These are phyloP conservation scores for Phrynosoma blainvillii DNA, from an alignment of 2,113 vertebrate species.

Conservation along the genomic window DNA sequence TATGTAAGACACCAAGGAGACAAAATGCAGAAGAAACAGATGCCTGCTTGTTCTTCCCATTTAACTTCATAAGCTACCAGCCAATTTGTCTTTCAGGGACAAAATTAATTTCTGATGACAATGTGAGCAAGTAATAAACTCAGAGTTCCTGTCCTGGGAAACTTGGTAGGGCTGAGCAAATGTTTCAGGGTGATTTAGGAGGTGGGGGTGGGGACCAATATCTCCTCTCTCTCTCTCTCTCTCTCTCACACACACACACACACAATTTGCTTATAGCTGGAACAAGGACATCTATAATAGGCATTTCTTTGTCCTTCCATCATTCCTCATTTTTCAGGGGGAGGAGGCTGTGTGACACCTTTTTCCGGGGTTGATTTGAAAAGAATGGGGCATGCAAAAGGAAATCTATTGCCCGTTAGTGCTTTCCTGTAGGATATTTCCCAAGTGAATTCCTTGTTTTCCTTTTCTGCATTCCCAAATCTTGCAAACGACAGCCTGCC, in stretches of 20 bases:
- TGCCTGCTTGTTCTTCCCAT: conserved; percentile 93
- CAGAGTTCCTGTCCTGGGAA: conserved; percentile 93
- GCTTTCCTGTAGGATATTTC: conserved; percentile 71
- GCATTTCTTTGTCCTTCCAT: conserved; percentile 75
- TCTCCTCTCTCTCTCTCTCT: too few species aligned
- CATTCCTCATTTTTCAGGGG: conserved; percentile 66
- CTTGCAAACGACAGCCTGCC: conserved; percentile 43
- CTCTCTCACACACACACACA: not conserved
- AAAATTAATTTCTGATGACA: conserved; percentile 99
- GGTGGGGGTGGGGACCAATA: not conserved
- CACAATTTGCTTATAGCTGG: conserved; percentile 73
- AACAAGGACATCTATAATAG: conserved; percentile 74
- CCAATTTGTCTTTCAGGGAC: conserved; percentile 98
- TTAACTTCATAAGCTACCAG: conserved; percentile 95
- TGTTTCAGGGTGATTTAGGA: conserved; percentile 80
- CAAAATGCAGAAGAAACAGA: conserved; percentile 93
- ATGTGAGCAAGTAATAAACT: conserved; percentile 93
- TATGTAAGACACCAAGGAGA: conserved; percentile 99
- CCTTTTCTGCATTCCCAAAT: conserved; percentile 51
- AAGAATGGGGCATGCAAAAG: conserved; percentile 61
- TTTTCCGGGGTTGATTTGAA: conserved; percentile 71
- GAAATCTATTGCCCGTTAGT: conserved; percentile 71
- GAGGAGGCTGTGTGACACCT: conserved; percentile 73
- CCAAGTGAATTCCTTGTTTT: conserved; percentile 33
- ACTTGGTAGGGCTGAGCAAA: conserved; percentile 86